A percentile compares a stretch with the other conserved stretches of the same genome.
Conservation (phyloP, 2,888 invertebrate species). For the Luperina testacea region DNA sequence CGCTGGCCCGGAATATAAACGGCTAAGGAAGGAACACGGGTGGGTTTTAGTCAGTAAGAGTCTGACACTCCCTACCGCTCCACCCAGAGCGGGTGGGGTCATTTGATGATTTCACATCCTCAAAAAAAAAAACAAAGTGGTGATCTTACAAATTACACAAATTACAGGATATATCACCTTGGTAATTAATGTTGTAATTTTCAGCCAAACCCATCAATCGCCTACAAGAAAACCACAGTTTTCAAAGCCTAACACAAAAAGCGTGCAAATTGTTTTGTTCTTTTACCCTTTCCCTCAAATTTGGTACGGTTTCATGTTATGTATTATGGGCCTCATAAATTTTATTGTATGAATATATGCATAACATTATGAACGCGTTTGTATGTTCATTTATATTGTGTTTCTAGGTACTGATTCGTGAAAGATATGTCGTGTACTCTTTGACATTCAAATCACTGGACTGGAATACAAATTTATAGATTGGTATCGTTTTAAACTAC, state of each 20-base stretch:
- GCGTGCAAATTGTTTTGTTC: slow-evolving; percentile 57
- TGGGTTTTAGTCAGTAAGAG: too few relatives aligned
- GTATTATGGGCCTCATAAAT: slow-evolving; percentile 40
- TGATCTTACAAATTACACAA: neutral
- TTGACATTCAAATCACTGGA: neutral
- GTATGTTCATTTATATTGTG: slow-evolving; percentile 7
- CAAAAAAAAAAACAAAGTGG: too few relatives aligned
- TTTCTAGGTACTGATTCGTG: slow-evolving; percentile 15
- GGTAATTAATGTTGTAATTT: neutral
- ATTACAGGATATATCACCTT: neutral
- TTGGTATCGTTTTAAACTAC: neutral
- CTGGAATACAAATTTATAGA: neutral
- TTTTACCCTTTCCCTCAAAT: slow-evolving; percentile 55
- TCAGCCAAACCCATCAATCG: neutral
- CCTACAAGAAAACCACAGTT: neutral
- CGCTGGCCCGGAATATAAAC: too few relatives aligned
- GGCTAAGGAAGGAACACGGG: too few relatives aligned
- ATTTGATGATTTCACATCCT: too few relatives aligned
- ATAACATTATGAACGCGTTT: slow-evolving; percentile 42
- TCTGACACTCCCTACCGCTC: too few relatives aligned
- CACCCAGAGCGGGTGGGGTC: too few relatives aligned
- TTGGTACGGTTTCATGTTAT: slow-evolving; percentile 41
- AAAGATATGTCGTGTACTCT: neutral
- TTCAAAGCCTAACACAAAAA: slow-evolving; percentile 43
- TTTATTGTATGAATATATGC: slow-evolving; percentile 57